These are phyloP conservation scores for Falco peregrinus DNA, from an alignment of 2,797 vertebrate genomes.

Conservation along the genomic window DNA sequence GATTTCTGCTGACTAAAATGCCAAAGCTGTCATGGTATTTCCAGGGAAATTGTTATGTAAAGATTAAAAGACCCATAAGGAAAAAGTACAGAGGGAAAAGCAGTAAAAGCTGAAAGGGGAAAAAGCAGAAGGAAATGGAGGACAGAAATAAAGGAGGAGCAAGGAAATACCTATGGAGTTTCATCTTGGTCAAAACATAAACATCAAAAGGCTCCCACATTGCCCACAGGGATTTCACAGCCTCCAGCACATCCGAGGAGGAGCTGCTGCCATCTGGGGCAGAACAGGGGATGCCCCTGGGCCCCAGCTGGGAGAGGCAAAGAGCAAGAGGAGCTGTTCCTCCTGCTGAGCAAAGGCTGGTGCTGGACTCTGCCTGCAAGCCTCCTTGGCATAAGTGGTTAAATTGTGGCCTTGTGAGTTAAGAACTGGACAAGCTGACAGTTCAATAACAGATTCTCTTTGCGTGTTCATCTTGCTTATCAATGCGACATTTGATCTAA, in stretches of 20 bases:
- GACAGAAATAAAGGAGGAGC: background rate
- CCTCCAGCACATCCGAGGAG: background rate
- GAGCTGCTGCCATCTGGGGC: background rate
- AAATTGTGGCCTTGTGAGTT: background rate
- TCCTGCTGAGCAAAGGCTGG: background rate
- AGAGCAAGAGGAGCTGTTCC: background rate
- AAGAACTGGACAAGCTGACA: background rate
- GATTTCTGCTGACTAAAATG: conserved; percentile 48
- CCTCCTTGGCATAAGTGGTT: background rate
- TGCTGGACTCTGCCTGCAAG: background rate
- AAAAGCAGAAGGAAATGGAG: background rate
- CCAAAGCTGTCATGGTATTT: conserved; percentile 31
- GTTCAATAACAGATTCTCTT: background rate
- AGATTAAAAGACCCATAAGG: background rate
- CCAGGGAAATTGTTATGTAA: background rate
- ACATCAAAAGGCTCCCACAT: background rate
- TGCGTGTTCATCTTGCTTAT: background rate
- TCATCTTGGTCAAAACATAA: background rate
- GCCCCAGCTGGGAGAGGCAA: accelerated
- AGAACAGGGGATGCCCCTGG: background rate
- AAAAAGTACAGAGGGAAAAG: background rate
- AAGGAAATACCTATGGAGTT: background rate
- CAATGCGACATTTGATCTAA: background rate
- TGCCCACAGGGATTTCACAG: background rate
- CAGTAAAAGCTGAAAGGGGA: background rate